phyloP scores from a whole-genome alignment of 2,888 invertebrate species.

The Aethes cnicana region DNA sequence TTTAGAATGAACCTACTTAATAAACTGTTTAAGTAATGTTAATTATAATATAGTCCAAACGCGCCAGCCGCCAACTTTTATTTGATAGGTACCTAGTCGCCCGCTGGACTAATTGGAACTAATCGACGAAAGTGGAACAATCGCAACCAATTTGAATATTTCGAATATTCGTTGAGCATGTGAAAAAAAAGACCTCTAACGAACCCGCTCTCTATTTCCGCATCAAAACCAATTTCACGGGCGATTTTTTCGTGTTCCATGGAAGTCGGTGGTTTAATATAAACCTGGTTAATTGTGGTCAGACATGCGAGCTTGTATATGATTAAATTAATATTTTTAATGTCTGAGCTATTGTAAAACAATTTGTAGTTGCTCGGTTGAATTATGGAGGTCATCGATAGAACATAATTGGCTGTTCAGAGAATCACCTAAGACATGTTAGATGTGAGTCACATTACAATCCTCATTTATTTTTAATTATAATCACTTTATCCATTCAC shows the following conservation, averaged over 20 bases:
- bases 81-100: constrained; percentile 10
- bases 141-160: too few species aligned
- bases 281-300: constrained; percentile 63
- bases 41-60: neutral
- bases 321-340: constrained; percentile 42
- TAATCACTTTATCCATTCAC: too few species aligned
- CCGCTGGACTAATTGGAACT: constrained; percentile 26
- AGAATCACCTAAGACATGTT: constrained; percentile 5
- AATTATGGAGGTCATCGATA: neutral
- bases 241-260: constrained; percentile 77
- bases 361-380: constrained; percentile 18
- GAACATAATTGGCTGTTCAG: constrained; percentile 6
- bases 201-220: constrained; percentile 56
- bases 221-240: constrained; percentile 76
- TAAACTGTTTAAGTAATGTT: too few species aligned
- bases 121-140: constrained; percentile 28
- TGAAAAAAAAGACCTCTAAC: constrained; percentile 52
- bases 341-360: constrained; percentile 16
- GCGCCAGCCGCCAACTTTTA: constrained; percentile 14
- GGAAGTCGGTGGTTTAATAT: constrained; percentile 77
- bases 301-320: constrained; percentile 60
- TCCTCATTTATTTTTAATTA: constrained; percentile 12
- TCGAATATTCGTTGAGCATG: constrained; percentile 30
- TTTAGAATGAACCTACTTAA: too few species aligned
- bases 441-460: neutral